Evolutionary conservation across 2,888 invertebrate genomes (phyloP).

Genomic region (Amblyteles armatorius): DNA sequence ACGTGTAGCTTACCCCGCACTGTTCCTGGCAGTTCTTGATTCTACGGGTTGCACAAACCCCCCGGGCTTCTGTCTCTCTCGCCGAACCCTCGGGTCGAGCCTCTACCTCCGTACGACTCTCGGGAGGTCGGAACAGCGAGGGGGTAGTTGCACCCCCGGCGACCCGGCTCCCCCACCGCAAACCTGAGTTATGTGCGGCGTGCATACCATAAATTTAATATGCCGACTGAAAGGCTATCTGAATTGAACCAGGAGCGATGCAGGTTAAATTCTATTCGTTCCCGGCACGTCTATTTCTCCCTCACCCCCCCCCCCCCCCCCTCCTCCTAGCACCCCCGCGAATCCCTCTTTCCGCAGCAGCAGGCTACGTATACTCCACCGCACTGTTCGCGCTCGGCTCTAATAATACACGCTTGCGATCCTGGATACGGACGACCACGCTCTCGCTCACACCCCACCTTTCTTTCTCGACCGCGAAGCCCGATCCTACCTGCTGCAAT

Average conservation of each 20-base stretch:
- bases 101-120: conserved; percentile 22
- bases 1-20: conserved; percentile 25
- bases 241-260: conserved; percentile 79
- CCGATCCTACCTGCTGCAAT: conserved; percentile 15
- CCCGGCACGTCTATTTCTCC: conserved; percentile 68
- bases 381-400: conserved; percentile 39
- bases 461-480: conserved; percentile 54
- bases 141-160: conserved; percentile 52
- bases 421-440: conserved; percentile 30
- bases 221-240: conserved; percentile 81
- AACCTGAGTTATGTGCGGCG: conserved; percentile 78
- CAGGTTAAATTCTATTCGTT: conserved; percentile 78
- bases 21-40: conserved; percentile 32
- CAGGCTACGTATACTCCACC: conserved; percentile 26
- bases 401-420: conserved; percentile 48
- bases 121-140: conserved; percentile 36
- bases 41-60: conserved; percentile 21
- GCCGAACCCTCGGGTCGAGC: conserved; percentile 35
- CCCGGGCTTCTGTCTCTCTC: conserved; percentile 14
- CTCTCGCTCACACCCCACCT: conserved; percentile 33
- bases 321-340: background rate
- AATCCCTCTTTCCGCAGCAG: conserved; percentile 13
- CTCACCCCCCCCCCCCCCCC: background rate
- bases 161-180: conserved; percentile 57
- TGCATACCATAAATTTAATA: conserved; percentile 83